Evolutionary conservation across 2,113 vertebrate genomes (phyloP), one percentile per base, ranked within the genome.

Genomic region (Rissa tridactyla): DNA sequence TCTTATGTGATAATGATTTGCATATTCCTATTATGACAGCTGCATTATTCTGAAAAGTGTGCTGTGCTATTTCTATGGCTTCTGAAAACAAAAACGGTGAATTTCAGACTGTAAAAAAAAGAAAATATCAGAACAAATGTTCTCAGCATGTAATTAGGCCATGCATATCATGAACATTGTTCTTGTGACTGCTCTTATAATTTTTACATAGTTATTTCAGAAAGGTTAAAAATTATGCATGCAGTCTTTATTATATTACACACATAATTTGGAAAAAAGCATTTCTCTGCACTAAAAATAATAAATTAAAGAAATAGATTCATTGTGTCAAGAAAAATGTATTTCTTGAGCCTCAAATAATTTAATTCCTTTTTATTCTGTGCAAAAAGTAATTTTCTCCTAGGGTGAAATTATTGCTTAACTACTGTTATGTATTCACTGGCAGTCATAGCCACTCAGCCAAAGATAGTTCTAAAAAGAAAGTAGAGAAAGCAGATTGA

Each of bases 341-440:
- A 95, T 97, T 98, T 97, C 85, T 96, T 3, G 52, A 96, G 68
- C 81, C 86, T 97, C 79, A 93, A 92, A 96, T 97, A 93, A 97
- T 96, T 97, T 96, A 88, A 96, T 97, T 95, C 65, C 88, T 94
- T 97, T 97, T 96, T 95, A 93, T 97, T 91, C 85, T 92, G 92
- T 96, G 94, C 72, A 95, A 92, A 94, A 97, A 96, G 78, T 77
- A 96, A 94, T 97, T 97, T 97, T 96, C 71, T 96, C 72, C 93
- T 86, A 54, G 83, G 55, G 86, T 36, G 17, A 94, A 96, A 97
- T 91, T 88, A 92, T 97, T 92, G 95, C 88, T 95, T 98, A 97
- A 94, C 84, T 92, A 95, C 95, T 95, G 87, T 96, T 97, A 88
- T 93, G 44, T 95, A 89, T 96, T 97, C 57, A 26, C 90, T 93